Percentiles rank a stretch among this genome's conserved stretches.
Evolutionary conservation across 2,113 vertebrate genomes (phyloP).

Genomic region (Cyanoliseus patagonus): DNA sequence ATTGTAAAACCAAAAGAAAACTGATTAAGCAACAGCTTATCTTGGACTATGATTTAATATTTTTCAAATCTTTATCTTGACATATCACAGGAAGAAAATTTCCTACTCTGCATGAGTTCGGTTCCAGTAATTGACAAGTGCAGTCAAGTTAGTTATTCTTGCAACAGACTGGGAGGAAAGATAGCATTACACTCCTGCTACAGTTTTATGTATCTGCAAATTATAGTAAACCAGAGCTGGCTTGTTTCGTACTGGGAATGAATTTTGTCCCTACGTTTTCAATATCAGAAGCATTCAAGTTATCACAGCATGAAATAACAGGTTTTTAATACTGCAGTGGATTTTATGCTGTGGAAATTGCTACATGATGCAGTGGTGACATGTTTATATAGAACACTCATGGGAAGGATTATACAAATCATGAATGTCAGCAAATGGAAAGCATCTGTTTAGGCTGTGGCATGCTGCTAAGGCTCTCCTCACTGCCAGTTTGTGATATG

Average conservation of each 20-base stretch:
- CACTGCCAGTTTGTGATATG: conserved; percentile 3
- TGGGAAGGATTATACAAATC: conserved; percentile 59
- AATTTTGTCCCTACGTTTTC: conserved; percentile 32
- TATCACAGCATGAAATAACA: conserved; percentile 66
- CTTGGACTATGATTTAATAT: background rate
- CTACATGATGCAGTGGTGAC: conserved; percentile 61
- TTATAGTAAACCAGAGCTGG: conserved; percentile 20
- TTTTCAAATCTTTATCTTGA: background rate
- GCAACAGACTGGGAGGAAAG: background rate
- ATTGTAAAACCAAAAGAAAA: background rate
- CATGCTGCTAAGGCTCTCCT: conserved; percentile 18
- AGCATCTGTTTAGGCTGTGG: conserved; percentile 56
- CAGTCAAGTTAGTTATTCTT: background rate
- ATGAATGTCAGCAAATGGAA: conserved; percentile 57
- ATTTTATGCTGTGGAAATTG: conserved; percentile 58
- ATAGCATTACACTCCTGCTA: conserved; percentile 7
- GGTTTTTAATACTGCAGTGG: conserved; percentile 46
- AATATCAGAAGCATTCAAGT: conserved; percentile 62
- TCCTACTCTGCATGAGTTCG: background rate
- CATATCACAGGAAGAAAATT: background rate
- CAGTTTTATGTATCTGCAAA: conserved; percentile 49
- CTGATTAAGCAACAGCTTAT: background rate
- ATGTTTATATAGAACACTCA: conserved; percentile 56
- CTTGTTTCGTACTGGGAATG: background rate
- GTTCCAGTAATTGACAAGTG: background rate